Evolutionary conservation across 53 echinoderm and acorn worm genomes (phyloP), one percentile per base, ranked within the genome.

Genomic region (Glandiceps talaboti): DNA sequence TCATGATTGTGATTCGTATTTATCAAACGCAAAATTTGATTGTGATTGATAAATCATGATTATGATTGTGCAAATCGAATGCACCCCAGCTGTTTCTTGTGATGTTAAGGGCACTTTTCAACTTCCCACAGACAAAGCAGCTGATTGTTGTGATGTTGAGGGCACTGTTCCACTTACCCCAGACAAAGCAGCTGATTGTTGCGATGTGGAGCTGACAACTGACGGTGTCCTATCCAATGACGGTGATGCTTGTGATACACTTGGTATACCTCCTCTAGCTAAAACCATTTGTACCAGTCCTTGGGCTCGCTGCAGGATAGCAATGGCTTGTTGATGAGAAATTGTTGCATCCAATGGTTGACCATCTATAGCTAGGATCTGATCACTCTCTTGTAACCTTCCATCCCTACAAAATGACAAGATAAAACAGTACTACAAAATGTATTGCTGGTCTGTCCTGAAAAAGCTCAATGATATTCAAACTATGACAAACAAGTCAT

Each of bases 341-440:
- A 99, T 86, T 26, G 81, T 89, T 12, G 86, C 79, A 31, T 89
- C 85, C 1, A 99, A 89, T 25, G 93, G 84, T 33, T 89, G 87
- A 26, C 93, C 90, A 78, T 99, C 91, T 32, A 97, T 99, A 30
- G 91, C 93, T 31, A 99, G 77, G 28, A 99, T 99, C 86, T 99
- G 99, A 73, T 99, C 99, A 79, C 84, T 89, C 78, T 94, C 99
- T 28, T 78, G 81, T 0, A 99, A 86, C 28, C 89, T 80, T n/a
- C 99, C 93, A 87, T 99, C 91, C 78, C 94, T 92, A 31, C 28
- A 82, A 76, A 12, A n/a, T n/a, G n/a, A n/a, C n/a, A n/a, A n/a
- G n/a, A n/a, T n/a, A n/a, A n/a, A n/a, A n/a, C n/a, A n/a, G n/a
- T n/a, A n/a, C n/a, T n/a, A n/a, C n/a, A n/a, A n/a, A n/a, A n/a